Evolutionary conservation across 2,113 vertebrate species (phyloP), one percentile per base, ranked within the genome.

Genomic region (Phodopus roborovskii): DNA sequence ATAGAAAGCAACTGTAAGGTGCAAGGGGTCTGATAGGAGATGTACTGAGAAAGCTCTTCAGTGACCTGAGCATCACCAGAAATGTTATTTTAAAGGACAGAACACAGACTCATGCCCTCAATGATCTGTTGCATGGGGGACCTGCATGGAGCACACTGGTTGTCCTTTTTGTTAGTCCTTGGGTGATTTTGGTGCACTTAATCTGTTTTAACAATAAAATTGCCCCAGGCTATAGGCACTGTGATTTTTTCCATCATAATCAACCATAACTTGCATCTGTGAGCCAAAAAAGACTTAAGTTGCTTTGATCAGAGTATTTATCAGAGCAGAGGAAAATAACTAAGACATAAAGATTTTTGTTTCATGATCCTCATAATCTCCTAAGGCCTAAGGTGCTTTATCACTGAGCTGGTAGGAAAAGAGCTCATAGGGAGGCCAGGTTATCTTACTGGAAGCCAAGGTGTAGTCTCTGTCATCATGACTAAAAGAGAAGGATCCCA

Each of bases 401-500:
- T 71, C 39, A 39, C 17, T 86, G 36, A 42, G 64, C 45, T 66
- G 12, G 15, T 62, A 6, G 30, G 5, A 39, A 42, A 33, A 12
- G 45, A 89, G 60, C 3, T 36, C 79, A 42, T n/a, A 7, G 70
- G 71, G 75, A 64, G 48, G 16, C 33, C 30, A 15, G 22, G 8
- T 60, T 30, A 68, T 45, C 48, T 42, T 50, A 45, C 30, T 20
- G 36, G 87, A 79, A 92, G 28, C 24, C 42, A 36, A 5, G 71
- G 24, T 42, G 79, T 22, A 50, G 42, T 62, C 84, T 3, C 60
- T 33, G 5, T 1, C 42, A 53, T 0, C n/a, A 42, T 50, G 42
- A 48, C 71, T 36, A 17, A 73, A 11, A 48, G 30, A 26, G 15
- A 3, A 1, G 0, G 4, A 16, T 0, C 0, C 22, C 26, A 13